Base-by-base conservation (phyloP, 2,797 vertebrate genomes). In the Nothura maculosa region DNA sequence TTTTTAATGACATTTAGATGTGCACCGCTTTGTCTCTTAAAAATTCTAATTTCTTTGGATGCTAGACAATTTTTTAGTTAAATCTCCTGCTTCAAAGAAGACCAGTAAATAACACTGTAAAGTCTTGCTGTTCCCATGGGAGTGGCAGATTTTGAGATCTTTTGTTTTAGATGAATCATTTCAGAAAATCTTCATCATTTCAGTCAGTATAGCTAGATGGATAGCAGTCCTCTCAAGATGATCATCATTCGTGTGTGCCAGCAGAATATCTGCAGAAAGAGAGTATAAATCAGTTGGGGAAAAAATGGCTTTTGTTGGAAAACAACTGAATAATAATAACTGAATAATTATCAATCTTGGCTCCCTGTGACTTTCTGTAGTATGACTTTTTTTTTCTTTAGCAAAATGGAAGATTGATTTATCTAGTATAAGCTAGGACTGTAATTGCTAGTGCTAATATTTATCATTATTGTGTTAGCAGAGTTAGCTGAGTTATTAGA, bases 301-400 rank as follows among this genome's bases (percentile, higher is more conserved):
- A 92, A 67, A 9, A 76, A 25, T 27, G 5, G 6, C 5, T 27
- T 11, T 67, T 69, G 6, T n/a, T 75, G 27, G 1, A 5, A 66
- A 81, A 54, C 0, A 6, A 38, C 6, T 13, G 3, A 69, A 77
- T 47, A 64, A 58, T 40, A 78, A 61, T 75, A 70, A 79, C 21
- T 58, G 3, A 76, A 17, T 76, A 75, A 54, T 22, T 78, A 90
- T 72, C 72, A 34, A 24, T 62, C 38, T 82, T 82, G 85, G 7
- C 12, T 82, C 4, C 14, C 3, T 43, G 7, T 38, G 4, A 52
- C 7, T 67, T 34, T 22, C 20, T 62, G 12, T 63, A 43, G 42
- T 75, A 85, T 67, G n/a, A 48, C 27, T 69, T 50, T 52, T 64
- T 81, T 28, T 92, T 62, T 83, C 52, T 81, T 81, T 90, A 25